Conservation (phyloP, 2,888 invertebrate genomes). For the Ligdia adustata region DNA sequence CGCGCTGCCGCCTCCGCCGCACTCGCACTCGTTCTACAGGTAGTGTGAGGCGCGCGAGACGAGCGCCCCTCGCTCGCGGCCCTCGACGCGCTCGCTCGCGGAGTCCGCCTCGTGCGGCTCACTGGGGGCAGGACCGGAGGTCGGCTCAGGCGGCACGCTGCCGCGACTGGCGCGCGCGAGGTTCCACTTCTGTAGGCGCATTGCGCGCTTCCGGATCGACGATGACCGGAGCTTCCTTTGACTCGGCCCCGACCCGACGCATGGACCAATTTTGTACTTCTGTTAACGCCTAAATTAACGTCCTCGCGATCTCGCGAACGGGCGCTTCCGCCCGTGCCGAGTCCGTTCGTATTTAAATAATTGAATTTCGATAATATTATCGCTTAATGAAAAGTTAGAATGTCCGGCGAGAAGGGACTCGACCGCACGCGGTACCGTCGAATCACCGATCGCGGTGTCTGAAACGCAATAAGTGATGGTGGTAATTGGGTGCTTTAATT, state of each 20-base stretch:
- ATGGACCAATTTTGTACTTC: slow-evolving; percentile 80
- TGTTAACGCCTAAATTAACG: slow-evolving; percentile 69
- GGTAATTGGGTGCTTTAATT: slow-evolving; percentile 77
- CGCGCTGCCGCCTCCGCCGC: slow-evolving; percentile 77
- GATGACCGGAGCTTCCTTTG: slow-evolving; percentile 72
- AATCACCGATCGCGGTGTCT: slow-evolving; percentile 52
- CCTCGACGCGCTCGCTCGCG: slow-evolving; percentile 78
- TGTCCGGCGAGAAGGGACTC: slow-evolving; percentile 52
- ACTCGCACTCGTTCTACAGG: slow-evolving; percentile 81
- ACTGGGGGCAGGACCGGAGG: slow-evolving; percentile 8
- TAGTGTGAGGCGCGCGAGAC: slow-evolving; percentile 81
- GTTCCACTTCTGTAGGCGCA: slow-evolving; percentile 76
- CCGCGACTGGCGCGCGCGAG: slow-evolving; percentile 57
- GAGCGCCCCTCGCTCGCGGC: slow-evolving; percentile 73
- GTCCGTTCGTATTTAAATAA: slow-evolving; percentile 67
- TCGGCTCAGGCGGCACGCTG: slow-evolving; percentile 42
- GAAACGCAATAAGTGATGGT: slow-evolving; percentile 65
- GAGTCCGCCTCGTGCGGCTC: slow-evolving; percentile 53
- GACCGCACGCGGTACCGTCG: slow-evolving; percentile 48
- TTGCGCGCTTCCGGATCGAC: slow-evolving; percentile 64
- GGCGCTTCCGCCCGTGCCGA: slow-evolving; percentile 57
- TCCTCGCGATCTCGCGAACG: slow-evolving; percentile 65
- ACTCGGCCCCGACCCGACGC: slow-evolving; percentile 60
- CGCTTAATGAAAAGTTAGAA: slow-evolving; percentile 53
- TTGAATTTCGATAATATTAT: slow-evolving; percentile 54